phyloP scores from a whole-genome alignment of 2,113 vertebrate species.

The Sander vitreus region DNA sequence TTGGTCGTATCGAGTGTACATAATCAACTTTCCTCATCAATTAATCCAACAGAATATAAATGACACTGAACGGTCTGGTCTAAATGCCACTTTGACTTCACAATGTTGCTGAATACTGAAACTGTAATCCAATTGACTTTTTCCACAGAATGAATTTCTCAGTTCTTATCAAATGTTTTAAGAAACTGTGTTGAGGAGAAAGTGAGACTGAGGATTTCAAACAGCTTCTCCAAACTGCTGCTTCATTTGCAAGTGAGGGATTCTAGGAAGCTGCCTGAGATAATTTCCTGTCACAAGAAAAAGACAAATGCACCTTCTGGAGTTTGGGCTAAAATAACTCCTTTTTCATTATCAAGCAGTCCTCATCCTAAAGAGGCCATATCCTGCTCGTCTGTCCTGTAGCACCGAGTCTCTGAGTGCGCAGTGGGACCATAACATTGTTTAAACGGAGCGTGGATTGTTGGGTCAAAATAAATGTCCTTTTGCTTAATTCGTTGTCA shows the following conservation, averaged over 20 bases:
- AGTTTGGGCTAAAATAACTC: slow-evolving; percentile 2
- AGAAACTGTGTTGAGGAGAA: not conserved
- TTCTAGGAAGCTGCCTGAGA: slow-evolving; percentile 49
- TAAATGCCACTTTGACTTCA: not conserved
- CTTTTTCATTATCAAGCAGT: slow-evolving; percentile 37
- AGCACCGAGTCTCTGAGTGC: slow-evolving; percentile 16
- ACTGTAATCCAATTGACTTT: not conserved
- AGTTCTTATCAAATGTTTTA: not conserved
- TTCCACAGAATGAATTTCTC: not conserved
- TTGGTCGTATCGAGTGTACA: not conserved
- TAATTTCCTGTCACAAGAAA: slow-evolving; percentile 51
- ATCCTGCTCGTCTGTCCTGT: slow-evolving; percentile 42
- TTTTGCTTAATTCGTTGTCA: slow-evolving; percentile 3
- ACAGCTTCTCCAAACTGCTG: slow-evolving; percentile 3
- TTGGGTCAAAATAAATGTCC: slow-evolving; percentile 19
- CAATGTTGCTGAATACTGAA: not conserved
- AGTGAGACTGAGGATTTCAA: not conserved
- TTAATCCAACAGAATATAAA: not conserved
- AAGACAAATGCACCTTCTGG: slow-evolving; percentile 43
- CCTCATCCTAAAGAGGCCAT: slow-evolving; percentile 16
- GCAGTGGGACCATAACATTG: slow-evolving; percentile 31
- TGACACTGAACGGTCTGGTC: not conserved
- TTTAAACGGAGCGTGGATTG: slow-evolving; percentile 23
- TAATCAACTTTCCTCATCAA: not conserved
- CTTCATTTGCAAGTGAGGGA: slow-evolving; percentile 13